Percentiles rank a stretch among this genome's conserved stretches.
Conservation (phyloP, 2,888 invertebrate species). For the Stictocephala bisonia region DNA sequence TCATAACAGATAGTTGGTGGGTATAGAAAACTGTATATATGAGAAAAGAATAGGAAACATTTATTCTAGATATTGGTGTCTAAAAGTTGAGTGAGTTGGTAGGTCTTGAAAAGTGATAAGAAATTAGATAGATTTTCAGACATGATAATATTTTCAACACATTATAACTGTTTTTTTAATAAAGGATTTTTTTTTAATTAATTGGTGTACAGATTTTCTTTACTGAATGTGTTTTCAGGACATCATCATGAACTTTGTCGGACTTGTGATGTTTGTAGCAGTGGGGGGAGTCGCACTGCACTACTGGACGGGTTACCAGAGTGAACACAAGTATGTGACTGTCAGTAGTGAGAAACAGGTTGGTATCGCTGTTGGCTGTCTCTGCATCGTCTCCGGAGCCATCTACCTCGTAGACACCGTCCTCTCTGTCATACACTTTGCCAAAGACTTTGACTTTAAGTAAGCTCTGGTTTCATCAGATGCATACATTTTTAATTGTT, state of each 20-base stretch:
- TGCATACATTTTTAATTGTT: neutral
- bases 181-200: too few species aligned
- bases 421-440: conserved; percentile 78
- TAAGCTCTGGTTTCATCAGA: neutral
- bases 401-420: conserved; percentile 84
- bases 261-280: conserved; percentile 85
- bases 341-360: conserved; percentile 82
- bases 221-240: too few species aligned
- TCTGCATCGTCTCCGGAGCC: conserved; percentile 84
- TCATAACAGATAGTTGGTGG: too few species aligned
- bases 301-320: conserved; percentile 89
- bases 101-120: too few species aligned
- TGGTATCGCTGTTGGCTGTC: conserved; percentile 82
- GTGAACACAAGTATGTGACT: conserved; percentile 80
- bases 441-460: conserved; percentile 66
- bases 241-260: conserved; percentile 88
- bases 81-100: too few species aligned
- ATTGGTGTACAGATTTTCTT: too few species aligned
- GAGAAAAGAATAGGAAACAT: too few species aligned
- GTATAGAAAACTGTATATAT: too few species aligned
- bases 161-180: too few species aligned
- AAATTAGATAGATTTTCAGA: too few species aligned
- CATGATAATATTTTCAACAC: too few species aligned
- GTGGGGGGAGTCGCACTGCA: conserved; percentile 88
- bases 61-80: too few species aligned